Conservation (phyloP, 2,888 invertebrate species). For the Noctua fimbriata region DNA sequence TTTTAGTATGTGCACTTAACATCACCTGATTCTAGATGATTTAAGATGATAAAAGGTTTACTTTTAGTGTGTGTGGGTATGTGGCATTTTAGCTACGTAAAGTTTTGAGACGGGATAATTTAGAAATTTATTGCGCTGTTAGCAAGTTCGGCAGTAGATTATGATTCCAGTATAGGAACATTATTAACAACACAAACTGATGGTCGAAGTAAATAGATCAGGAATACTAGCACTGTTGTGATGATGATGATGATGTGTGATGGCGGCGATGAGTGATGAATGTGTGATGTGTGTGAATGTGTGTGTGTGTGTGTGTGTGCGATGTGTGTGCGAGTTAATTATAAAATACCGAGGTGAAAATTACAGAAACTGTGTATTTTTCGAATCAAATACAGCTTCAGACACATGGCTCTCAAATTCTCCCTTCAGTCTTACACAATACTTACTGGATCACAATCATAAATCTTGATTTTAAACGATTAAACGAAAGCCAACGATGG, state of each 20-base stretch:
- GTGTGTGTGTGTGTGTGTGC: too few relatives aligned
- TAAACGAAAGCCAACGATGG: not conserved
- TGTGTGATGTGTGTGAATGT: too few relatives aligned
- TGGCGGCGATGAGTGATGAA: too few relatives aligned
- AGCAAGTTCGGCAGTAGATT: not conserved
- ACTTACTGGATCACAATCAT: not conserved
- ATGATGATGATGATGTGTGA: too few relatives aligned
- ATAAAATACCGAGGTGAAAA: not conserved
- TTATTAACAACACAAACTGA: not conserved
- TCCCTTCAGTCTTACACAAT: not conserved
- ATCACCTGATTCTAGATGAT: conserved; percentile 10
- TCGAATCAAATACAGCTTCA: too few relatives aligned
- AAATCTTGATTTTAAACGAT: not conserved
- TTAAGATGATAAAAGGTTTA: not conserved
- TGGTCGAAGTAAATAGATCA: not conserved
- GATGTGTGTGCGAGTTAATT: too few relatives aligned
- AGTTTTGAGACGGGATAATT: not conserved
- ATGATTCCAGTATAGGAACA: not conserved
- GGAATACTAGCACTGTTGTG: not conserved
- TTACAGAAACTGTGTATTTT: too few relatives aligned
- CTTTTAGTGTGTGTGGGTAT: not conserved
- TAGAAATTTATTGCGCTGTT: not conserved
- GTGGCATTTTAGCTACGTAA: not conserved
- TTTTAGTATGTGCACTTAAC: not conserved
- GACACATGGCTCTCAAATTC: too few relatives aligned